These are phyloP conservation scores for Cheirogaleus major DNA, from an alignment of 2,797 vertebrate genomes.

Conservation along the genomic window DNA sequence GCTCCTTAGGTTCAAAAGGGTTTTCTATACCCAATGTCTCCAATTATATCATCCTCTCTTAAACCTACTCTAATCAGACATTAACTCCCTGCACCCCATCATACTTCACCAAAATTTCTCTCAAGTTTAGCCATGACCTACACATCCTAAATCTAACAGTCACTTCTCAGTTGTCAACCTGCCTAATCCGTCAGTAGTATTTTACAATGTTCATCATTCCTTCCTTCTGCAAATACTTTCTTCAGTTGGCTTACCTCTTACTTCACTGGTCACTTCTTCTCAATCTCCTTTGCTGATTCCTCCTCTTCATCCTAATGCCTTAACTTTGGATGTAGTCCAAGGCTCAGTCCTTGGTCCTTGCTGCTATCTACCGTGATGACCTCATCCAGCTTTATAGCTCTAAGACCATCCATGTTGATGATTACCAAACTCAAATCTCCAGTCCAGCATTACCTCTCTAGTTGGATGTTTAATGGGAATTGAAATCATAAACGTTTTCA, in stretches of 20 bases:
- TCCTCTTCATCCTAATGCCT: not conserved
- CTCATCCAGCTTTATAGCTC: not conserved
- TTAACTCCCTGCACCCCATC: not conserved
- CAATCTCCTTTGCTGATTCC: not conserved
- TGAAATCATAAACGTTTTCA: not conserved
- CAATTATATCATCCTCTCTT: not conserved
- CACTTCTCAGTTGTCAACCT: not conserved
- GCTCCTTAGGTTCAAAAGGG: too few relatives aligned
- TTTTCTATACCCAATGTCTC: not conserved
- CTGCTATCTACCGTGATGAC: not conserved
- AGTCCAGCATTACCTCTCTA: not conserved
- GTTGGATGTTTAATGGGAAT: not conserved
- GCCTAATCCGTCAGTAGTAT: not conserved
- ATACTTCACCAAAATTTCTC: not conserved
- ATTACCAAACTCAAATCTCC: not conserved
- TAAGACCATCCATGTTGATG: not conserved
- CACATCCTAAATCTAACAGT: not conserved
- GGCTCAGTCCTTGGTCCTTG: not conserved
- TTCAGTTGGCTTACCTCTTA: not conserved
- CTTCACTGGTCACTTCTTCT: not conserved
- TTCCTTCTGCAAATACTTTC: not conserved
- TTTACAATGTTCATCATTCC: not conserved
- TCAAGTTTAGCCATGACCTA: not conserved
- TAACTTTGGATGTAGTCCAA: not conserved
- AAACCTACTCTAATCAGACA: not conserved